Evolutionary conservation across 2,113 vertebrate genomes (phyloP).

Genomic region (Dasyurus viverrinus): DNA sequence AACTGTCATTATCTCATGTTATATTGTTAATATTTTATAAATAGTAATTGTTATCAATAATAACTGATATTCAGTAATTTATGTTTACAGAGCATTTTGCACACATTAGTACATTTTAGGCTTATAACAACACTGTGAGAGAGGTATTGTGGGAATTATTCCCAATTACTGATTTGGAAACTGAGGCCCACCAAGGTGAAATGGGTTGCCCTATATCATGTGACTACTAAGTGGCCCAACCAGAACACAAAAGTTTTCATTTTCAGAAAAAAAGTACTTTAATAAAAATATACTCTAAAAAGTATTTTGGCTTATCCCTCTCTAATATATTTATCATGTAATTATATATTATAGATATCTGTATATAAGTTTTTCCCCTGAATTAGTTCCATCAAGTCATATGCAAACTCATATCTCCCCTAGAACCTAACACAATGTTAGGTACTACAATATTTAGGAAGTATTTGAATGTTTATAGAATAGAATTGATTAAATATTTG

Average conservation of each 20-base stretch:
- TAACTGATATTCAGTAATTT: not conserved
- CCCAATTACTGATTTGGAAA: not conserved
- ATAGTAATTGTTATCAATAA: not conserved
- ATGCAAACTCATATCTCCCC: not conserved
- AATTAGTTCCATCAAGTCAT: not conserved
- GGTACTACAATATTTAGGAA: too few species aligned
- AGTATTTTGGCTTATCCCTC: not conserved
- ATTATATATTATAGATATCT: not conserved
- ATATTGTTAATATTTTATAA: not conserved
- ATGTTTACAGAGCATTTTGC: not conserved
- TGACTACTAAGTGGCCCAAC: not conserved
- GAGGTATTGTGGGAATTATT: not conserved
- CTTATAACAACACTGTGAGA: not conserved
- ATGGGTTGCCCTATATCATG: not conserved
- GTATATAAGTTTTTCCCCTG: not conserved
- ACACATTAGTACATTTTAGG: fast-evolving
- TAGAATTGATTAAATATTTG: too few species aligned
- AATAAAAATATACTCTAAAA: not conserved
- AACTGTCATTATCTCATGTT: not conserved
- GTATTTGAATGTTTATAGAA: too few species aligned
- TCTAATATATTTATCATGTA: not conserved
- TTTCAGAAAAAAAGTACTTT: not conserved
- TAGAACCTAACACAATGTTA: too few species aligned
- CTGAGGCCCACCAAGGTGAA: not conserved
- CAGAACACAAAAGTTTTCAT: not conserved